Evolutionary conservation across 2,113 vertebrate genomes (phyloP), one percentile per base, ranked within the genome.

Genomic region (Elaphurus davidianus): DNA sequence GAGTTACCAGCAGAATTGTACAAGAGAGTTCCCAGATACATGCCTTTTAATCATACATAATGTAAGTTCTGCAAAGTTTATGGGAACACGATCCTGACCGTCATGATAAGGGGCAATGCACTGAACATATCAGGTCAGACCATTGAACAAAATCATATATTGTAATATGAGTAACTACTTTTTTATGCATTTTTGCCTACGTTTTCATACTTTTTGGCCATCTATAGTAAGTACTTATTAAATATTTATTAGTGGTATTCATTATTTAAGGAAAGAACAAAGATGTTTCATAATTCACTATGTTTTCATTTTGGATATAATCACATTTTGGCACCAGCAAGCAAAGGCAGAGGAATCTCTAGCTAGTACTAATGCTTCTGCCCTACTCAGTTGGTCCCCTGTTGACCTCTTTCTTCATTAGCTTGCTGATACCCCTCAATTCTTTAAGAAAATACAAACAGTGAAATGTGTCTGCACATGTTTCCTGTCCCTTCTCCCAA

Each of bases 231-330:
- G 13, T 36, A 83, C 9, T 91, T 91, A 83, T 36, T 86, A 87
- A 98, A 85, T 78, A 90, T 79, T 64, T 93, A 64, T 83, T 79
- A 64, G 92, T 85, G 5, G 33, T 64, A n/a, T 40, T 57, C 47
- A 95, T 90, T 52, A 83, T 27, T 86, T 92, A 96, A 79, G 59
- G 2, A 60, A 94, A 15, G 47, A 81, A 81, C 47, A 92, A 84
- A 52, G 25, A 55, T 87, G 14, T 60, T 87, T 4, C 47, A 81
- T 7, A 62, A 90, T 60, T 7, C 16, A 95, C 19, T 84, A 23
- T 40, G 45, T 67, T 95, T 89, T 86, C 90, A 86, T 78, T 94
- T 91, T 84, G 47, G 71, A 91, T 90, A 91, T 47, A 83, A 74
- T 81, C 23, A 74, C 11, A 81, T 87, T 62, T 94, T 94, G 45